These are phyloP conservation scores for Xanthia icteritia DNA, from an alignment of 2,888 invertebrate species.

Conservation along the genomic window DNA sequence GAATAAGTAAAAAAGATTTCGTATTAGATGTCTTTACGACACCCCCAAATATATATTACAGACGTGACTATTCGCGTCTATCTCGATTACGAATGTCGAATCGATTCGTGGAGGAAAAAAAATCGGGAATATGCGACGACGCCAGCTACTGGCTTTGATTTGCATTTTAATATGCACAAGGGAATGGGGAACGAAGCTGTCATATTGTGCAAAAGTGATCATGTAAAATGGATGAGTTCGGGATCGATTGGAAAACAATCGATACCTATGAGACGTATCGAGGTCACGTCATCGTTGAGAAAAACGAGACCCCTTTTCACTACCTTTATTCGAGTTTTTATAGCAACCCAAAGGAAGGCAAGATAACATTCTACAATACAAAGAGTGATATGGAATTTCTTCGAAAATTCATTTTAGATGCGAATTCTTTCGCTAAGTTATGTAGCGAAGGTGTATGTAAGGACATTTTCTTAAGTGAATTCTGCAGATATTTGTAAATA, in stretches of 20 bases:
- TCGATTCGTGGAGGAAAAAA: slow-evolving; percentile 78
- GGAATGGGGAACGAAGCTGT: slow-evolving; percentile 80
- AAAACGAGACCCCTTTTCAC: slow-evolving; percentile 59
- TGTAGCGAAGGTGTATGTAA: slow-evolving; percentile 50
- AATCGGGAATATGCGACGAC: slow-evolving; percentile 66
- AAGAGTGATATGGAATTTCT: slow-evolving; percentile 69
- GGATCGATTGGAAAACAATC: slow-evolving; percentile 68
- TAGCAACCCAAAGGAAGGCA: slow-evolving; percentile 61
- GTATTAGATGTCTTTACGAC: slow-evolving; percentile 83
- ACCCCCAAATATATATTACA: slow-evolving; percentile 82
- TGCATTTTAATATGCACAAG: slow-evolving; percentile 89
- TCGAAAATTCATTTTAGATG: slow-evolving; percentile 69
- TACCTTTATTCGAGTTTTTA: slow-evolving; percentile 70
- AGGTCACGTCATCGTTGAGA: slow-evolving; percentile 51
- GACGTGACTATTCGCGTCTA: slow-evolving; percentile 83
- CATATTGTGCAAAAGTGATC: slow-evolving; percentile 79
- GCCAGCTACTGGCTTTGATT: slow-evolving; percentile 79
- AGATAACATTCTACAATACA: slow-evolving; percentile 73
- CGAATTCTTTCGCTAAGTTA: slow-evolving; percentile 65
- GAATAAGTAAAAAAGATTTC: slow-evolving; percentile 85
- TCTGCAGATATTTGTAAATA: slow-evolving; percentile 36
- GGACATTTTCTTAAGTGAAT: slow-evolving; percentile 54
- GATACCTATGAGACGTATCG: slow-evolving; percentile 49
- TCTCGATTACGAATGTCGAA: slow-evolving; percentile 79
- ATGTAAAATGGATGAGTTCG: slow-evolving; percentile 66